Evolutionary conservation across 2,113 vertebrate genomes (phyloP).

Genomic region (Dicrurus megarhynchus): DNA sequence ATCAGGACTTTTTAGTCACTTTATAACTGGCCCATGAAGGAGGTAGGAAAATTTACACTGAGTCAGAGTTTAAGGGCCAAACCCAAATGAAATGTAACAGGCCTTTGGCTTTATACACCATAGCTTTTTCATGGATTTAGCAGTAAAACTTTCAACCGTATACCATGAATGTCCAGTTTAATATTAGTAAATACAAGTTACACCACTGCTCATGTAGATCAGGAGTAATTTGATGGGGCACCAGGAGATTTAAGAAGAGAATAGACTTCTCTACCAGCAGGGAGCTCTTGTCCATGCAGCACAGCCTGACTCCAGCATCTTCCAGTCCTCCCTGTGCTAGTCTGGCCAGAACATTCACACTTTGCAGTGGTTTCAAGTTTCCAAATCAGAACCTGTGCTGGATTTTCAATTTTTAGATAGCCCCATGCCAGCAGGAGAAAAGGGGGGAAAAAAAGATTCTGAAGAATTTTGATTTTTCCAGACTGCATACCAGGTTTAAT

Average conservation of each 20-base stretch:
- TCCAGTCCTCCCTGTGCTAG: neutral
- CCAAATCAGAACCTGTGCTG: neutral
- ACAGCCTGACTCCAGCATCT: neutral
- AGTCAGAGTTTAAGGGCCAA: neutral
- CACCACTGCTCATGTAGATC: neutral
- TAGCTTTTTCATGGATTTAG: neutral
- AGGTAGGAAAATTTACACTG: neutral
- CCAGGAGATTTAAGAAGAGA: neutral
- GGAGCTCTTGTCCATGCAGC: neutral
- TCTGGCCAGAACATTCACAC: neutral
- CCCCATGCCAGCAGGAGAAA: neutral
- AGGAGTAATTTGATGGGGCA: neutral
- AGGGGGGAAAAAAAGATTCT: neutral
- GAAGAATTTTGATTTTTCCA: slow-evolving; percentile 35
- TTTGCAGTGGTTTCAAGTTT: neutral
- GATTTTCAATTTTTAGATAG: slow-evolving; percentile 1
- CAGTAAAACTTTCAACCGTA: neutral
- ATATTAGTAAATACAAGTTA: neutral
- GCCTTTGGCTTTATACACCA: neutral
- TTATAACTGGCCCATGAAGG: neutral
- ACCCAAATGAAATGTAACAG: neutral
- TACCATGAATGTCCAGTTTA: neutral
- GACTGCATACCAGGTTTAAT: slow-evolving; percentile 37
- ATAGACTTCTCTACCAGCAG: neutral
- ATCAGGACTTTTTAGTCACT: neutral